phyloP scores from a whole-genome alignment of 2,888 invertebrate genomes.

The Saturnia pavonia region DNA sequence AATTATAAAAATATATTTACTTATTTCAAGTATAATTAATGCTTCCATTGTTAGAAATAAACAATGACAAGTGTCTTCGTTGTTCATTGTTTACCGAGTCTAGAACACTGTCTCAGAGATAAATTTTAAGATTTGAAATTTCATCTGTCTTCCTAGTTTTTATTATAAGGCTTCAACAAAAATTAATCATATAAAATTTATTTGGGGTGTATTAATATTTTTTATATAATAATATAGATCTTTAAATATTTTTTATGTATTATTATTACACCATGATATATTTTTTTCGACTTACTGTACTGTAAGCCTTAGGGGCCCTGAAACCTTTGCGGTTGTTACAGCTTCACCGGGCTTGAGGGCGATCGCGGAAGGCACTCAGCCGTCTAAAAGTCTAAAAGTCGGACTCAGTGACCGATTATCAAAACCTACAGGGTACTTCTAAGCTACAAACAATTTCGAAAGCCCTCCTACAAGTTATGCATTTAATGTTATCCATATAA shows the following conservation, averaged over 20 bases:
- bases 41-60: constrained; percentile 1
- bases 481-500: no score
- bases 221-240: background rate
- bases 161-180: background rate
- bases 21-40: background rate
- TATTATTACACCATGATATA: no score
- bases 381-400: no score
- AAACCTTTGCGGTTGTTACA: no score
- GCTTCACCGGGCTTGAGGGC: no score
- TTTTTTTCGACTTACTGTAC: no score
- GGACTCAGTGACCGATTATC: no score
- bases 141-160: background rate
- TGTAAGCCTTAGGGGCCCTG: no score
- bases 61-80: constrained; percentile 1
- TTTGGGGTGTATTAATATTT: background rate
- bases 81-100: constrained; percentile 2
- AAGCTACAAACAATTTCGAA: no score
- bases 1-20: background rate
- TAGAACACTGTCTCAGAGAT: constrained; percentile 5
- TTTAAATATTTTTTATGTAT: background rate
- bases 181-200: background rate
- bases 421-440: no score
- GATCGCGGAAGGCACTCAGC: no score
- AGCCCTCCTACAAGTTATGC: no score
- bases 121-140: background rate